Base-by-base conservation (phyloP, 2,797 vertebrate genomes). In the Pelobates cultripes region DNA sequence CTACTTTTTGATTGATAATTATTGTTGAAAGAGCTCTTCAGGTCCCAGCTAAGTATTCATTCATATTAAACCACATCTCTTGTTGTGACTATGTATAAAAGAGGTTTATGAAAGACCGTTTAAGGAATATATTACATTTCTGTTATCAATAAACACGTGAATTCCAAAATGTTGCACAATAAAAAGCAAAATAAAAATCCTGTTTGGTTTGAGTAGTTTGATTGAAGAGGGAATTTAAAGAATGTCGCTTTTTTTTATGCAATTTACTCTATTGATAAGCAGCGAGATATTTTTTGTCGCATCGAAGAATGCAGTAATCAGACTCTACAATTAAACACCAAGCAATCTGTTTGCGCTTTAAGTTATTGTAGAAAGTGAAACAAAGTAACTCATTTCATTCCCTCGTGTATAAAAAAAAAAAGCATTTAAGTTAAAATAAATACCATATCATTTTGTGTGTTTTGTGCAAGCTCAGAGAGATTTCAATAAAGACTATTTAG, bases 181-280 rank as follows among this genome's bases (percentile, higher is more conserved):
- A 28, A 28, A 28, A 28, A 28, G 28, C 28, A 28, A 28, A 28
- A 28, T 28, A 28, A 28, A 28, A 28, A 28, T 28, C 28, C 2
- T 40, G 10, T 64, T 64, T 64, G n/a, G 5, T 64, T 28, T 7
- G 61, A 14, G 61, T 64, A 2, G 61, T 40, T 15, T 17, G n/a
- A 3, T 7, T 43, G 41, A 43, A 14, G 13, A 6, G 15, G 41
- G 47, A 63, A 28, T 43, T 67, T 3, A 43, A 43, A 64, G 2
- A 3, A 61, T 44, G 53, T 60, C 10, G 47, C 47, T 51, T 70
- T 6, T 6, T 60, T 70, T 40, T 40, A 8, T 43, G 9, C 70
- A 60, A 78, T 79, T 72, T 79, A 14, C 57, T 51, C 68, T 43
- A 51, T 79, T 72, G 69, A 64, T 41, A 71, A 44, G 40, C 42